Evolutionary conservation across 2,888 invertebrate species (phyloP).

Genomic region (Drosophila mimica): DNA sequence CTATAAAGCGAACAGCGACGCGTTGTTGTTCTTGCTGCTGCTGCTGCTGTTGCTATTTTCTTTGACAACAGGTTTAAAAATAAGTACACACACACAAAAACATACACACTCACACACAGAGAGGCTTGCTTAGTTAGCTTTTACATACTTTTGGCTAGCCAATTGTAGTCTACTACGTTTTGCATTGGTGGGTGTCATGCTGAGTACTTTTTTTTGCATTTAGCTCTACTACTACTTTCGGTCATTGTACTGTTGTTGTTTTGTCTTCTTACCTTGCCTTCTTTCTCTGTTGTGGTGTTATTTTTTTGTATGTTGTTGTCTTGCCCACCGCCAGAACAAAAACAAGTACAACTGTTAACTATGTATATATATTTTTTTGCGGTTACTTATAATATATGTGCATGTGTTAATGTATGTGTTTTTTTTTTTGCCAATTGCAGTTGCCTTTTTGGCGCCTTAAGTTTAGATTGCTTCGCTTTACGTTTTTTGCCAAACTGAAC

Average conservation of each 20-base stretch:
- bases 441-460: constrained; percentile 63
- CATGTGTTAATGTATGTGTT: constrained; percentile 1
- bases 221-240: constrained; percentile 55
- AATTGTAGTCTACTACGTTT: constrained; percentile 59
- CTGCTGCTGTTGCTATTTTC: constrained; percentile 50
- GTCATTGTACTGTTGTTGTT: constrained; percentile 66
- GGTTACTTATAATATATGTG: constrained; percentile 13
- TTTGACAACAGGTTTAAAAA: constrained; percentile 71
- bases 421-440: constrained; percentile 40
- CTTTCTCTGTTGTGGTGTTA: constrained; percentile 22
- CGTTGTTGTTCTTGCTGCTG: constrained; percentile 34
- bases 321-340: constrained; percentile 44
- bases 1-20: constrained; percentile 34
- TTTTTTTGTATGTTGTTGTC: constrained; percentile 33
- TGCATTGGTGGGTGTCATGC: constrained; percentile 45
- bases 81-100: constrained; percentile 44
- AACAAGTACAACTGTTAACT: constrained; percentile 19
- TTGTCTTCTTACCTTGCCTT: constrained; percentile 11
- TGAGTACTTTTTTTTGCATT: constrained; percentile 49
- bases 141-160: constrained; percentile 40
- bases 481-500: constrained; percentile 53
- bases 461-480: constrained; percentile 43
- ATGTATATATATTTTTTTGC: constrained; percentile 18
- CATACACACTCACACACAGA: constrained; percentile 24
- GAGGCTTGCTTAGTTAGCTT: constrained; percentile 35